Evolutionary conservation across 2,113 vertebrate species (phyloP).

Genomic region (Sigmodon hispidus): DNA sequence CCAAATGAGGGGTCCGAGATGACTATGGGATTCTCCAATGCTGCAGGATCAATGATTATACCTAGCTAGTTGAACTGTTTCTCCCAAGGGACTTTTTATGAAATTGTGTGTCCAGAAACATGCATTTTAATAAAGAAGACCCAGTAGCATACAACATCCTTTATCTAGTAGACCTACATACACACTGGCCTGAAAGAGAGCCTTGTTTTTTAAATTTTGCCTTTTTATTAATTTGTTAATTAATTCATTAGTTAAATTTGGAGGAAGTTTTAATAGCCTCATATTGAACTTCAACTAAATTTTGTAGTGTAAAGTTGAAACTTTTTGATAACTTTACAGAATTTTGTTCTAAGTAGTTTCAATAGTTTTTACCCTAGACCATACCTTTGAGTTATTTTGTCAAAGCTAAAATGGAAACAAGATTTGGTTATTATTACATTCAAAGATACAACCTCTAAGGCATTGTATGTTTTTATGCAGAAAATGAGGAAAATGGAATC

Average conservation of each 20-base stretch:
- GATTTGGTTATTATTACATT: slow-evolving; percentile 19
- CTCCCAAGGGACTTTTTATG: not conserved
- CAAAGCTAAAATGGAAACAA: slow-evolving; percentile 13
- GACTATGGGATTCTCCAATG: not conserved
- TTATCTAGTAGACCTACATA: not conserved
- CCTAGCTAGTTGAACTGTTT: slow-evolving; percentile 15
- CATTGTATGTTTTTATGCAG: not conserved
- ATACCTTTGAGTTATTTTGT: slow-evolving; percentile 49
- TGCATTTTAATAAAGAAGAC: not conserved
- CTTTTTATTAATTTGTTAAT: slow-evolving; percentile 17
- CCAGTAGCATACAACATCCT: not conserved
- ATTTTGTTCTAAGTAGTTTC: not conserved
- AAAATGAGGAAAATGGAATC: not conserved
- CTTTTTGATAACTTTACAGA: not conserved
- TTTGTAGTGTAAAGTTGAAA: slow-evolving; percentile 43
- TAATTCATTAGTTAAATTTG: not conserved
- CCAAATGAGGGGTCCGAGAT: not conserved
- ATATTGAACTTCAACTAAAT: slow-evolving; percentile 20
- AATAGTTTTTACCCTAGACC: not conserved
- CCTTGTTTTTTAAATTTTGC: not conserved
- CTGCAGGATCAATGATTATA: not conserved
- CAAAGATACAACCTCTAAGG: slow-evolving; percentile 20
- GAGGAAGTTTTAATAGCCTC: not conserved
- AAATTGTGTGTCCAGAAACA: not conserved
- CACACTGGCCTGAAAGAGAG: not conserved